Conservation (phyloP, 2,888 invertebrate genomes). For the Pheosia gnoma region DNA sequence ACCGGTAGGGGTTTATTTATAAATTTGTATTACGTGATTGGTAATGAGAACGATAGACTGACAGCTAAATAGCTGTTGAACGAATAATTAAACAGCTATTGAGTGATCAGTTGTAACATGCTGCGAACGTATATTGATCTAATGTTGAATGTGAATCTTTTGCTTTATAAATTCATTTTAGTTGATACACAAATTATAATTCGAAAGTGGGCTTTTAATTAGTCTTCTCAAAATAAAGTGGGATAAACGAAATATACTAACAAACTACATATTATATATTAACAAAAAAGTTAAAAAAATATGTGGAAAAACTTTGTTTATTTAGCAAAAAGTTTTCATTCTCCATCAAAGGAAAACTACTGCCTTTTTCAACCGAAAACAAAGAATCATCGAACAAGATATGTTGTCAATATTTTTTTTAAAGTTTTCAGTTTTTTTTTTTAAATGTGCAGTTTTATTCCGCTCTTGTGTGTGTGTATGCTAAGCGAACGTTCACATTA, state of each 20-base stretch:
- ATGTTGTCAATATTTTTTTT: neutral
- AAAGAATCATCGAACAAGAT: neutral
- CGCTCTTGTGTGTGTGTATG: conserved; percentile 9
- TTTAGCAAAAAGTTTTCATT: neutral
- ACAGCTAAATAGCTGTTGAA: conserved; percentile 4
- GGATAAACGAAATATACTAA: neutral
- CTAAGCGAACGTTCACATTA: conserved; percentile 40
- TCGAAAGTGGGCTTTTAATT: no score
- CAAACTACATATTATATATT: no score
- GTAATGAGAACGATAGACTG: conserved; percentile 6
- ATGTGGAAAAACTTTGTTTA: neutral
- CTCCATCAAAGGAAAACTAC: neutral
- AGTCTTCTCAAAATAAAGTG: neutral
- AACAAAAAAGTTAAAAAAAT: no score
- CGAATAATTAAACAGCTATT: neutral
- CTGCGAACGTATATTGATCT: conserved; percentile 8
- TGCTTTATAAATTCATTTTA: conserved; percentile 2
- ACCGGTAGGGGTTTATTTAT: neutral
- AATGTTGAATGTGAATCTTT: conserved; percentile 21
- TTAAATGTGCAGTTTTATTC: conserved; percentile 16
- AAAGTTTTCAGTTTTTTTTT: neutral
- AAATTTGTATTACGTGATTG: conserved; percentile 12
- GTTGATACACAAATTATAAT: no score
- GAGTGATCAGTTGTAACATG: neutral
- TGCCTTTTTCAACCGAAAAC: neutral